Conservation (phyloP, 37 sponge, comb jelly and placozoan genomes). For the Spongia lamella region DNA sequence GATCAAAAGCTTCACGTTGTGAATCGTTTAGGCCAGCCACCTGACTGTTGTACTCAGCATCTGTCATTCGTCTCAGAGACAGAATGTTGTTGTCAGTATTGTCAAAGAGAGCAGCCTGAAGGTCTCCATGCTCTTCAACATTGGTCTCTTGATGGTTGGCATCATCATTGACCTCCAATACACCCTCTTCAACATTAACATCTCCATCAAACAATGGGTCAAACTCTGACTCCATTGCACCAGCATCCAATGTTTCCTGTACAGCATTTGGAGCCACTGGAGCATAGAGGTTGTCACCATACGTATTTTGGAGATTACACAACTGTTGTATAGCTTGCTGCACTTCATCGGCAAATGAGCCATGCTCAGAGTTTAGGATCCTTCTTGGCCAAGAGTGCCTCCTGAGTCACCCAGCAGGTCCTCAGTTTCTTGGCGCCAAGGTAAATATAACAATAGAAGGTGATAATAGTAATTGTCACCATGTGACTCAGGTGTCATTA, state of each 20-base stretch:
- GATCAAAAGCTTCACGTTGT: conserved; percentile 10
- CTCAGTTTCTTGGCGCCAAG: conserved; percentile 8
- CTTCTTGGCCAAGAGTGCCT: no score
- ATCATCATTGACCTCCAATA: neutral
- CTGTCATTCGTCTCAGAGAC: neutral
- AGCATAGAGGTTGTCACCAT: neutral
- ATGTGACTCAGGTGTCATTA: neutral
- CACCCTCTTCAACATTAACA: neutral
- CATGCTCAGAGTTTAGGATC: neutral
- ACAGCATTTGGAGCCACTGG: conserved; percentile 1
- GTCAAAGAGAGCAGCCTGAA: neutral
- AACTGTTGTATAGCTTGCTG: conserved; percentile 2
- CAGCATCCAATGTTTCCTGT: neutral
- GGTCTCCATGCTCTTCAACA: neutral
- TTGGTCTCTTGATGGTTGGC: neutral
- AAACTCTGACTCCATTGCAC: neutral
- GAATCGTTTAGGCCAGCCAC: neutral
- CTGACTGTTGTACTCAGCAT: neutral
- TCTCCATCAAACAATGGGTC: neutral
- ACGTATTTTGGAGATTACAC: neutral
- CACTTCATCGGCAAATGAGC: conserved; percentile 17
- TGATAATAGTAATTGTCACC: conserved; percentile 3
- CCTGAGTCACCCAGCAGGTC: neutral
- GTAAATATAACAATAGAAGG: neutral
- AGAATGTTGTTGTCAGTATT: neutral